Evolutionary conservation across 2,888 invertebrate genomes (phyloP), one percentile per base, ranked within the genome.

Genomic region (Pachycephus smyrnensis): DNA sequence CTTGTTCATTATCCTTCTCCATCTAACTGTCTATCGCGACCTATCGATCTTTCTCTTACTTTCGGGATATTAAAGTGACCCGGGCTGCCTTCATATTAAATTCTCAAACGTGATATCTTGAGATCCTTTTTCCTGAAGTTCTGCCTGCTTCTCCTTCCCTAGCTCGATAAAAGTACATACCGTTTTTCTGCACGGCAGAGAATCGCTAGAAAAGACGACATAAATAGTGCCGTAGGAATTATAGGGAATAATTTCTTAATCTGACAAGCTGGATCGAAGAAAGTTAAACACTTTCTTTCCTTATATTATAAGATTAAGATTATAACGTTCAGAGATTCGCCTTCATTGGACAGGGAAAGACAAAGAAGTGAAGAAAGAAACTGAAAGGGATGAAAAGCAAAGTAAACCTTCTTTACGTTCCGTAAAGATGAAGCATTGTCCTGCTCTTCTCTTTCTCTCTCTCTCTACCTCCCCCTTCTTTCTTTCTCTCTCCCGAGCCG

Each of bases 11-110:
- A 68, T 77, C 40, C 40, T 74, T 30, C 69, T 55, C 55, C 75
- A 37, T 32, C 79, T 68, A 68, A 68, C 33, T 74, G 75, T 69
- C 76, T 74, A 69, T 77, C 69, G 77, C 76, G 78, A 77, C 73
- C 78, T 78, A 33, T 69, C 73, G 15, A 15, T 71, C 11, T 15
- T n/a, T 76, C 35, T 80, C 74, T 68, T 75, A 73, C 79, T 77
- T 81, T 78, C 76, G 75, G 79, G 81, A 85, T 86, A 86, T 85
- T 84, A 85, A 84, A 84, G 84, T 84, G 80, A 83, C 80, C 80
- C 80, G 79, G 76, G 79, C 79, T 78, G 77, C 69, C 73, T 73
- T 78, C 78, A 80, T 82, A 82, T 83, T 82, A 82, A 82, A 82
- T 82, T 83, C 79, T 82, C 80, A 69, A 79, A 77, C 77, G 71